Base-by-base conservation (phyloP, 1,140 invertebrate species). In the Sinella curviseta region DNA sequence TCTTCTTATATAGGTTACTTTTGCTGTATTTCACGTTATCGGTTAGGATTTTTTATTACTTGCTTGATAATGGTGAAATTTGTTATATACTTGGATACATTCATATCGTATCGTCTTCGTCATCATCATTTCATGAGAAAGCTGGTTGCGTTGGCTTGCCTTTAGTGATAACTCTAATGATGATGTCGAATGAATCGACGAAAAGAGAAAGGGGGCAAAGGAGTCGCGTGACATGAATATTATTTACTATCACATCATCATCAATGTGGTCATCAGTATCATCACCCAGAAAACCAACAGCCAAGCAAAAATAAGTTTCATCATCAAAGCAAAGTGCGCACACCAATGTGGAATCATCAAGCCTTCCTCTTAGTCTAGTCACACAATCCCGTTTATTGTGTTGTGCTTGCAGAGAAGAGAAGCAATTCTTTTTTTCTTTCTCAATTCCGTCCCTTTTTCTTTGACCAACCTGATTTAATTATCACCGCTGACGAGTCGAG, bases 191-290 rank as follows among this genome's bases (percentile, higher is more conserved):
- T 65, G 8, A 26, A 12, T n/a, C 12, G 31, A 70, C 4, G 31
- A 24, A 70, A 33, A 31, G 26, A 14, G 65, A 31, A 70, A 70
- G 31, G 31, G 65, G 24, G 24, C 57, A 60, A 48, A 48, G 39
- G 39, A 60, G 65, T 70, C 65, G 65, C 65, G 65, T 70, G 65
- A 70, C 65, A 31, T 70, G 65, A 70, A 70, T 70, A 31, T 70
- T 70, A 31, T 70, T 33, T 70, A 31, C 65, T 60, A 60, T 60
- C 24, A 60, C 57, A 60, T 3, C 57, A 60, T 17, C 24, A 60
- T 17, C 57, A 12, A 60, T n/a, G 39, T 48, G 4, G 4, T n/a
- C 24, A 60, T 26, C 8, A 60, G 57, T n/a, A 12, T 3, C 24
- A n/a, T 60, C 24, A 12, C 24, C 12, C 4, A 48, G 17, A 26